These are phyloP conservation scores for Microcebus tavaratra DNA, from an alignment of 2,113 vertebrate genomes.

Conservation along the genomic window DNA sequence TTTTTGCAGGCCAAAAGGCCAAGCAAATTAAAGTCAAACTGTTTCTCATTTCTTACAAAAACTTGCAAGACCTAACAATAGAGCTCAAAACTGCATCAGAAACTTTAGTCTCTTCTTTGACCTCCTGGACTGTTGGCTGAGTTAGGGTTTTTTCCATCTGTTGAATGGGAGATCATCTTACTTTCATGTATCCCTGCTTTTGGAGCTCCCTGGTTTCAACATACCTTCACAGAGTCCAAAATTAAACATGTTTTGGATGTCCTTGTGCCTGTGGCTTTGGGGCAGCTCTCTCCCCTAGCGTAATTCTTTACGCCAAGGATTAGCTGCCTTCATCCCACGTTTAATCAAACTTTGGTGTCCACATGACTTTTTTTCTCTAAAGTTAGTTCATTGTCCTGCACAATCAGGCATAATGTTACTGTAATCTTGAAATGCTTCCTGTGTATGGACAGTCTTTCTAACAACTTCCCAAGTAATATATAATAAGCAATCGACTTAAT, in stretches of 20 bases:
- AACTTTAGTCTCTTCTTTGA: background rate
- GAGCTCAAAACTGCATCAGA: background rate
- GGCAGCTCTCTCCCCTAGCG: background rate
- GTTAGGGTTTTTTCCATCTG: background rate
- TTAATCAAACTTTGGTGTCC: background rate
- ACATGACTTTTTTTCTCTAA: background rate
- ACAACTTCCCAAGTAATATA: background rate
- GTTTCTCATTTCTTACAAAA: slow-evolving; percentile 33
- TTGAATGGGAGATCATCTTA: slow-evolving; percentile 15
- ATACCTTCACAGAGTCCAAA: background rate
- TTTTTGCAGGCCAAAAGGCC: slow-evolving; percentile 65
- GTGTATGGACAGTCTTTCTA: background rate
- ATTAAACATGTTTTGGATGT: background rate
- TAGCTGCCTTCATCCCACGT: background rate
- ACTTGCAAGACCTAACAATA: slow-evolving; percentile 18
- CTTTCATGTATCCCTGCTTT: background rate
- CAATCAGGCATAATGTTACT: background rate
- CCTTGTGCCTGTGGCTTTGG: background rate
- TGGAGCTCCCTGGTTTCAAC: slow-evolving; percentile 3
- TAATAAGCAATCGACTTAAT: background rate
- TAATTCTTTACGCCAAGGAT: background rate
- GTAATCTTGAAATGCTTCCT: background rate
- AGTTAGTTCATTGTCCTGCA: background rate
- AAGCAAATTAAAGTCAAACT: slow-evolving; percentile 47
- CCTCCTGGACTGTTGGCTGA: background rate